Base-by-base conservation (phyloP, 2,888 invertebrate genomes). In the Leucophenga montana region DNA sequence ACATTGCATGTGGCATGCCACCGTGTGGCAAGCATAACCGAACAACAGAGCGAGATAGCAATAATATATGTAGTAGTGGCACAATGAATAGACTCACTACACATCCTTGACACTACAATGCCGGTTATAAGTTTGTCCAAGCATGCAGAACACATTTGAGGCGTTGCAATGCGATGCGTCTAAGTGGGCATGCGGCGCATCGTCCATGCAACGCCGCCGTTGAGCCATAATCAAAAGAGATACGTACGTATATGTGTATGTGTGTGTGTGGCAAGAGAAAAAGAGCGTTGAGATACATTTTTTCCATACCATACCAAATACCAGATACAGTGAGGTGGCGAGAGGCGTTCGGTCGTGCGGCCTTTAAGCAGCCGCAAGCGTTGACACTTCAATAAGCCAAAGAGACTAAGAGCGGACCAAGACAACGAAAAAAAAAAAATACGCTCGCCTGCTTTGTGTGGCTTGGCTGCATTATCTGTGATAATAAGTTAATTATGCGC, bases 41-140 rank as follows among this genome's bases (percentile, higher is more conserved):
- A 50, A 16, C 50, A 16, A 39, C 1, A 39, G 39, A 8, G 8
- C 3, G 33, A 39, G 39, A 39, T 39, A 39, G 39, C n/a, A n/a
- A n/a, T 11, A 11, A 39, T 3, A 39, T 39, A 39, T n/a, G n/a
- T n/a, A n/a, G n/a, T 8, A 39, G 27, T 27, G 27, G 27, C 27
- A 27, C 27, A 39, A 39, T 39, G 39, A 39, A 39, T 39, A 39
- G 39, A 39, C 8, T n/a, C n/a, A n/a, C n/a, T 50, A 18, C 50
- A 18, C 18, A 64, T 64, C 62, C 62, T 64, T 64, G 62, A 64
- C 62, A 64, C 46, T 64, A 46, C 46, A 16, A 64, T 44, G 22
- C 48, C 62, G 46, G 46, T 64, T 64, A 18, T 46, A 64, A 64
- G 62, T 64, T 64, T 64, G 62, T 64, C 62, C 62, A 64, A 46